Conservation (phyloP, 2,888 invertebrate genomes). For the Drosophila lutescens region DNA sequence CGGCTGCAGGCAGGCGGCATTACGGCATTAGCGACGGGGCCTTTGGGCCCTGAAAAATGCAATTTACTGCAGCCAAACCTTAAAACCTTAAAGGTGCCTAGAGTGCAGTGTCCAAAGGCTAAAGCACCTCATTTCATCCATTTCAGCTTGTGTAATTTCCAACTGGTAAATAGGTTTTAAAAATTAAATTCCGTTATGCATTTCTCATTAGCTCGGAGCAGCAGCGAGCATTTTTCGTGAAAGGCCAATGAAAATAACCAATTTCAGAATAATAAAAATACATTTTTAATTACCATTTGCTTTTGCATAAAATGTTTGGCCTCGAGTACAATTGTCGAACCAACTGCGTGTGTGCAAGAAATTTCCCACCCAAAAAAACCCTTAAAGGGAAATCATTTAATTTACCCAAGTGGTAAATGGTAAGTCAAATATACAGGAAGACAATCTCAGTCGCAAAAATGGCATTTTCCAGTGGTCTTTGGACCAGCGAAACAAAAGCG, state of each 20-base stretch:
- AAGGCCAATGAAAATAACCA: neutral
- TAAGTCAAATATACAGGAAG: neutral
- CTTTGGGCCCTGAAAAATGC: neutral
- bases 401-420: no score
- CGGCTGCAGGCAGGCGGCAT: neutral
- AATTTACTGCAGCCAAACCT: no score
- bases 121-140: neutral
- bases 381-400: no score
- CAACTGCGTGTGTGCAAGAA: neutral
- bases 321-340: neutral
- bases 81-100: neutral
- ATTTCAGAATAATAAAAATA: neutral
- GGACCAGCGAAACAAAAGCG: slow-evolving; percentile 4
- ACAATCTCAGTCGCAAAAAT: neutral
- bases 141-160: neutral
- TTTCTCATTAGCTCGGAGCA: neutral
- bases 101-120: no score
- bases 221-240: neutral
- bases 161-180: neutral
- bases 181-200: neutral
- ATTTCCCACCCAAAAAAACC: neutral
- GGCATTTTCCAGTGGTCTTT: no score
- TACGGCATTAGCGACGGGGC: slow-evolving; percentile 2
- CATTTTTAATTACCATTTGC: neutral
- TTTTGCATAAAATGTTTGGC: neutral